Base-by-base conservation (phyloP, 2,797 vertebrate genomes). In the Sardinella longiceps region DNA sequence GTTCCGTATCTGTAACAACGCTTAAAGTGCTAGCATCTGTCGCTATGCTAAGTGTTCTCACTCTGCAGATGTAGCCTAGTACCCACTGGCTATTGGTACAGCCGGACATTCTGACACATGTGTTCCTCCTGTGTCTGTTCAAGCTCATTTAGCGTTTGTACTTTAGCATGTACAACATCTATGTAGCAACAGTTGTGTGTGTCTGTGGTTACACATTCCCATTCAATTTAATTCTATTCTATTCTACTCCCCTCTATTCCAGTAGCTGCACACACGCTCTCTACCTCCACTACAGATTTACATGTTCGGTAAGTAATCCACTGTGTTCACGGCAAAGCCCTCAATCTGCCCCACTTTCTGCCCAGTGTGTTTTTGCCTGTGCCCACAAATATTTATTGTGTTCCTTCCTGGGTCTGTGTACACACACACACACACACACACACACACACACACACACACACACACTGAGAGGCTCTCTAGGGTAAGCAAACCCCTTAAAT, bases 361-460 rank as follows among this genome's bases (percentile, higher is more conserved):
- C 63, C 63, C 10, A 14, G 20, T 33, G 63, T 37, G 30, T 70
- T 70, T 66, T 33, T 70, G 1, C 30, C 63, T 37, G 5, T 18
- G 11, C 30, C 63, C 63, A 37, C 63, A 70, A 70, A 70, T 70
- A 70, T 37, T 37, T 70, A 37, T 70, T 37, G 63, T 70, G 63
- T 37, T 70, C n/a, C n/a, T n/a, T n/a, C 14, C 30, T 30, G 30
- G 12, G 30, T 14, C 18, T 5, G 28, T 70, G 15, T 70, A n/a
- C 20, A n/a, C 30, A 70, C 63, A 5, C 12, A 37, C 14, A n/a
- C n/a, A n/a, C n/a, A n/a, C n/a, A n/a, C n/a, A n/a, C n/a, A n/a
- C n/a, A n/a, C n/a, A n/a, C n/a, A n/a, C n/a, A n/a, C n/a, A n/a
- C n/a, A n/a, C n/a, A n/a, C n/a, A n/a, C n/a, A n/a, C n/a, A n/a